Evolutionary conservation across 2,888 invertebrate genomes (phyloP).

Genomic region (Amiota communis): DNA sequence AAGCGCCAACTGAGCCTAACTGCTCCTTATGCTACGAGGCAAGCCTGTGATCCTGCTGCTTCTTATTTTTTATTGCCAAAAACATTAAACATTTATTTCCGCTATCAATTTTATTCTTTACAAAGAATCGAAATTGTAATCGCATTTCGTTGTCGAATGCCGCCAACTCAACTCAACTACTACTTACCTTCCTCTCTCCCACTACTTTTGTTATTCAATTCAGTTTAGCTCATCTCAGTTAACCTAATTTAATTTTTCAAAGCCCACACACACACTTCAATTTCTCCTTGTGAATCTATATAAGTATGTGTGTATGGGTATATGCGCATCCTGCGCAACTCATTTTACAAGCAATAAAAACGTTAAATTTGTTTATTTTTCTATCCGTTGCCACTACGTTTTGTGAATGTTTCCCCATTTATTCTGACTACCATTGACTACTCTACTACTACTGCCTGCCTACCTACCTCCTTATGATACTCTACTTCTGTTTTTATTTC

Average conservation of each 20-base stretch:
- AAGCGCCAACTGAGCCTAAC: too few relatives aligned
- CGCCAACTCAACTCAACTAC: slow-evolving; percentile 29
- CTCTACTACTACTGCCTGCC: not conserved
- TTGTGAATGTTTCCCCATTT: not conserved
- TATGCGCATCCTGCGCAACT: slow-evolving; percentile 30
- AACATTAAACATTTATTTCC: slow-evolving; percentile 67
- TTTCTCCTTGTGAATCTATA: not conserved
- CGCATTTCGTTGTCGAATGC: slow-evolving; percentile 46
- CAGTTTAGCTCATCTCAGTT: slow-evolving; percentile 43
- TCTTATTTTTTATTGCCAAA: slow-evolving; percentile 61
- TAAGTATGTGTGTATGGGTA: not conserved
- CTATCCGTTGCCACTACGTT: not conserved
- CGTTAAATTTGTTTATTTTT: slow-evolving; percentile 63
- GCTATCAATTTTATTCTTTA: slow-evolving; percentile 59
- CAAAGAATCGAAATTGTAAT: slow-evolving; percentile 49
- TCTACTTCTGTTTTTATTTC: slow-evolving; percentile 39
- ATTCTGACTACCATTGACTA: too few relatives aligned
- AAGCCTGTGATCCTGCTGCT: slow-evolving; percentile 9
- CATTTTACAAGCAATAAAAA: slow-evolving; percentile 63
- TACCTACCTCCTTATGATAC: not conserved
- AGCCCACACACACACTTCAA: slow-evolving; percentile 10
- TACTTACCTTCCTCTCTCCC: not conserved
- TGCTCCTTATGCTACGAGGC: not conserved
- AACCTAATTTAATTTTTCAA: slow-evolving; percentile 64
- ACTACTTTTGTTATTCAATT: too few relatives aligned